Evolutionary conservation across 2,888 invertebrate genomes (phyloP), one percentile per base, ranked within the genome.

Genomic region (Stenchaetothrips biformis): DNA sequence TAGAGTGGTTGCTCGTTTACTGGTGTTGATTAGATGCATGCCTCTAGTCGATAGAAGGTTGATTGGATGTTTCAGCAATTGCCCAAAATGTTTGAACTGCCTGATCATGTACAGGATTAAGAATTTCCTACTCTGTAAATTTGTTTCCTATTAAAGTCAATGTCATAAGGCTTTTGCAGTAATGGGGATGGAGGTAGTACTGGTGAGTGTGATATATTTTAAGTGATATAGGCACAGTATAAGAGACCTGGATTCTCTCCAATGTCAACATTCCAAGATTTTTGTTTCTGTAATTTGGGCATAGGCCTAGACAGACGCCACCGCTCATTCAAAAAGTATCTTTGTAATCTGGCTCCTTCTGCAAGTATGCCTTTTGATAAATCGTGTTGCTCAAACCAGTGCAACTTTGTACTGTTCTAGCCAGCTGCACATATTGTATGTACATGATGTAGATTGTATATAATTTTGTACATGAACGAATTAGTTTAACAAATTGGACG

Each of bases 401-500:
- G 67, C 67, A 25, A 74, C 25, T 4, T 21, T 18, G 59, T 18
- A 59, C 59, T 59, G 59, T 59, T 74, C 37, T 37, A 37, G 37
- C 37, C 37, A 11, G 21, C 25, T 74, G 67, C 9, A 21, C 67
- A 25, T 21, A 25, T 25, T 74, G 67, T 74, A 25, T 21, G 67
- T 67, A 67, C 67, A 74, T 74, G 67, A 25, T 74, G 67, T 74
- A 74, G 67, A 74, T 74, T 74, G 67, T 74, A 74, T 21, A 74
- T 74, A 74, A 74, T n/a, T 11, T 11, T 74, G 67, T 74, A 74
- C 67, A 74, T 53, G 67, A 74, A 74, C 6, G 25, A 74, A 74
- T 74, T 74, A 74, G 67, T 74, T 25, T 74, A 74, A 74, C 67
- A 74, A 74, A 74, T 74, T 74, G 67, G 67, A 74, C 67, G 67